phyloP scores from a whole-genome alignment of 2,888 invertebrate species.

The Papilio protenor region DNA sequence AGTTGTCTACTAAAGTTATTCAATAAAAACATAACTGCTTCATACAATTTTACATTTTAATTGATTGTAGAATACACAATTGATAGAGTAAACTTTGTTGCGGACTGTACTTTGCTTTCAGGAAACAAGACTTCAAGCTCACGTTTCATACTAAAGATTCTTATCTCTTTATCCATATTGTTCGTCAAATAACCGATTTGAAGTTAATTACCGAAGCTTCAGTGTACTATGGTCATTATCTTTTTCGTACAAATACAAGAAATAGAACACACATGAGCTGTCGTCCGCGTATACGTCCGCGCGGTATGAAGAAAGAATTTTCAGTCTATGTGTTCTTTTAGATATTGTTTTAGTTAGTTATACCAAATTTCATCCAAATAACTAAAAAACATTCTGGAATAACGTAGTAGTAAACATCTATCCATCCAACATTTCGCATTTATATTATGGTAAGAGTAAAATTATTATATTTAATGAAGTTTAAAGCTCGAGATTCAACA shows the following conservation, averaged over 20 bases:
- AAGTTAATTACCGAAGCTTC: neutral
- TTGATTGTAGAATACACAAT: neutral
- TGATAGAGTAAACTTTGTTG: neutral
- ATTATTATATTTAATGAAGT: neutral
- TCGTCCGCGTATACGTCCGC: neutral
- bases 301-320: too few relatives aligned
- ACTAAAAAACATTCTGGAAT: too few relatives aligned
- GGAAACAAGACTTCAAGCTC: constrained; percentile 27
- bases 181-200: neutral
- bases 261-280: too few relatives aligned
- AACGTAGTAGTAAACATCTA: too few relatives aligned
- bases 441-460: neutral
- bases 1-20: constrained; percentile 6
- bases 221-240: too few relatives aligned
- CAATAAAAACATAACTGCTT: neutral
- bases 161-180: neutral
- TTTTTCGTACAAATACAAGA: too few relatives aligned
- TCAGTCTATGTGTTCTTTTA: too few relatives aligned
- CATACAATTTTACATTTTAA: neutral
- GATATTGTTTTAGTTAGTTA: too few relatives aligned
- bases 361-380: too few relatives aligned
- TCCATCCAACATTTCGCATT: neutral
- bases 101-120: constrained; percentile 4
- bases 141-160: neutral
- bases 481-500: neutral